Evolutionary conservation across 2,888 invertebrate species (phyloP).

Genomic region (Diplazon laetatorius): DNA sequence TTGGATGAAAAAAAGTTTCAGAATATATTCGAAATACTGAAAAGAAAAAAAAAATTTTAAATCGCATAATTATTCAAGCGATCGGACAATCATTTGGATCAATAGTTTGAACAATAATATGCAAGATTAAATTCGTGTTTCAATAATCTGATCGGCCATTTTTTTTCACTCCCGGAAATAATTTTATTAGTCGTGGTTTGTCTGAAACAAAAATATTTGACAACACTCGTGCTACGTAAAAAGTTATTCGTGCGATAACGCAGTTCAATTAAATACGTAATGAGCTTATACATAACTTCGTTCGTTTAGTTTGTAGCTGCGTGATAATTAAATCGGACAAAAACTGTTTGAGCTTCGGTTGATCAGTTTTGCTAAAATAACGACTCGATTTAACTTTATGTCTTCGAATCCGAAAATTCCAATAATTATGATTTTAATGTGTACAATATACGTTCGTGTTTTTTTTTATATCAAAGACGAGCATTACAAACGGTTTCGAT

Average conservation of each 20-base stretch:
- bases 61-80: no score
- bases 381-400: constrained; percentile 18
- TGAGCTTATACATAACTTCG: constrained; percentile 17
- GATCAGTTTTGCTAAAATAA: constrained; percentile 4
- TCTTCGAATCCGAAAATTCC: constrained; percentile 31
- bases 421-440: constrained; percentile 30
- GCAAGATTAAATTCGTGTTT: background rate
- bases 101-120: background rate
- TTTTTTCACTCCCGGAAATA: background rate
- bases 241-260: constrained; percentile 40
- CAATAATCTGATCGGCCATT: background rate
- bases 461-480: constrained; percentile 53
- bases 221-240: constrained; percentile 21
- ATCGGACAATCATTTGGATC: background rate
- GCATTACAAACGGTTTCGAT: constrained; percentile 54
- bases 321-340: constrained; percentile 38
- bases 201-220: constrained; percentile 21
- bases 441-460: constrained; percentile 47
- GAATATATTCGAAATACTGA: background rate
- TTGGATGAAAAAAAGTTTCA: no score
- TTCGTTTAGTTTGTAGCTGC: constrained; percentile 40
- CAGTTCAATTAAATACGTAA: constrained; percentile 33
- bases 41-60: no score
- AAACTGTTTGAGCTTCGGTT: constrained; percentile 39
- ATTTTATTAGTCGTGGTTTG: background rate